Evolutionary conservation across 2,888 invertebrate species (phyloP), one percentile per base, ranked within the genome.

Genomic region (Lampropteryx suffumata): DNA sequence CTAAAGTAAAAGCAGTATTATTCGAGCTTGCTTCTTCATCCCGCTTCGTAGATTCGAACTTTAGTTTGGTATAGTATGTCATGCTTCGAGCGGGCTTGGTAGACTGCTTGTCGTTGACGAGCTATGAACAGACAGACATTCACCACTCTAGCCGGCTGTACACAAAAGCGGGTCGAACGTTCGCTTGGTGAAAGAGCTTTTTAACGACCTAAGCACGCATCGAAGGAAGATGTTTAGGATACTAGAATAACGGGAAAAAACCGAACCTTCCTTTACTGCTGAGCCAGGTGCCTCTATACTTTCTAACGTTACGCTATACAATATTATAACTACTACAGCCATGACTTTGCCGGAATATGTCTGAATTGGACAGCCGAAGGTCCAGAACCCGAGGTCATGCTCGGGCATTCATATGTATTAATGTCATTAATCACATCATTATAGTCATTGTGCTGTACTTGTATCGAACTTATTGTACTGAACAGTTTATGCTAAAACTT

Each of bases 401-500:
- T 81, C 75, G 64, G 62, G 62, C 73, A 69, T 66, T 65, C 73
- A 83, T 79, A 70, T 76, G 68, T 79, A 60, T 72, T 71, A 65
- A 73, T 78, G 78, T 82, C 82, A 82, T 75, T 79, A 76, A 75
- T 63, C 82, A 76, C 77, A 71, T 79, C 85, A 84, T 82, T 77
- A 62, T 84, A 85, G 82, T 84, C 76, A 79, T 83, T 88, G 84
- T 86, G 86, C 87, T 84, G 81, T 86, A 84, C 79, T 75, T 79
- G 80, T 84, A 82, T 76, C 69, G 62, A 79, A 76, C 79, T 70
- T 77, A 80, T 77, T 83, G 79, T 84, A 79, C 69, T 78, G 78
- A 84, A 85, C 84, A 83, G 86, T 87, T 86, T 79, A 85, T 84
- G 89, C 89, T 88, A 87, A 82, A 83, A 86, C 80, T 75, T 80